These are phyloP conservation scores for Colinus virginianus DNA, from an alignment of 2,113 vertebrate species.

Conservation along the genomic window DNA sequence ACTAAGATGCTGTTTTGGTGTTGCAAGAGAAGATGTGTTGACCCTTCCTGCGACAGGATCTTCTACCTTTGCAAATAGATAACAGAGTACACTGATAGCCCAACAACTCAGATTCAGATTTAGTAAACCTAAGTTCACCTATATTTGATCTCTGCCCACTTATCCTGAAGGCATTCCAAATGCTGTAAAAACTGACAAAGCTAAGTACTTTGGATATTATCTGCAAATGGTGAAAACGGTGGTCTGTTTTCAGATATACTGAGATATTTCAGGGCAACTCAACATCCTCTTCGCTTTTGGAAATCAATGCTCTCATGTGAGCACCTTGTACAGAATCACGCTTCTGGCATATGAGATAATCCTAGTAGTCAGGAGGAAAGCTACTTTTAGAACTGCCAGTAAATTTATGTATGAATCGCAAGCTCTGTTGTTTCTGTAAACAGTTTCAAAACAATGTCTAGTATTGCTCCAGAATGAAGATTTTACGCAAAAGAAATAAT, in stretches of 20 bases:
- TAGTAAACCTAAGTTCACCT: neutral
- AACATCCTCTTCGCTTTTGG: neutral
- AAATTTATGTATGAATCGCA: neutral
- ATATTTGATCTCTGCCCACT: neutral
- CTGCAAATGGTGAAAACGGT: neutral
- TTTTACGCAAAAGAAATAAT: neutral
- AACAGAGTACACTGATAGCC: neutral
- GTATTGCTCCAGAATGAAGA: neutral
- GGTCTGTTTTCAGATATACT: neutral
- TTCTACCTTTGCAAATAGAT: constrained; percentile 69
- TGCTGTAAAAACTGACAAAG: neutral
- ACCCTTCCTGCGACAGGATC: constrained; percentile 81
- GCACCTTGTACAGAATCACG: neutral
- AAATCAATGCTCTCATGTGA: neutral
- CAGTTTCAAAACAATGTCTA: neutral
- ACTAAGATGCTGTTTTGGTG: neutral
- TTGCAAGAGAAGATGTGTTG: constrained; percentile 78
- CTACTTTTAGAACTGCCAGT: neutral
- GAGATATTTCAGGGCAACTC: neutral
- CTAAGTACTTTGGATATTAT: neutral
- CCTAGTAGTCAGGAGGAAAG: neutral
- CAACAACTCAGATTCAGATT: neutral
- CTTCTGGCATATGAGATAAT: neutral
- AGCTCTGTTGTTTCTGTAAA: neutral
- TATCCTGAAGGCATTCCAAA: neutral